These are phyloP conservation scores for Pseudorasbora parva DNA, from an alignment of 2,113 vertebrate genomes.

Conservation along the genomic window DNA sequence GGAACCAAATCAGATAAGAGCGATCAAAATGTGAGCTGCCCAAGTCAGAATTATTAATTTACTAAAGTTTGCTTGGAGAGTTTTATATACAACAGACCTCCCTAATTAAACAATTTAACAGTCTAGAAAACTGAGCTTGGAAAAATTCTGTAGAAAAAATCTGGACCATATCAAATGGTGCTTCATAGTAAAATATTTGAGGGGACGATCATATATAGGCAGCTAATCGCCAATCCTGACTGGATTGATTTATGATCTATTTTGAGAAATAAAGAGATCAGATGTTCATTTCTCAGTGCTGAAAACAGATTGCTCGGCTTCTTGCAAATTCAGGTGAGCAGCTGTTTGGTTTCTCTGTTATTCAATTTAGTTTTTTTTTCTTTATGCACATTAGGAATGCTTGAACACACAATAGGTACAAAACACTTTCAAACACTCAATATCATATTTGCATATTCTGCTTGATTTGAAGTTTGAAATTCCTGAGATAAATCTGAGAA, in stretches of 20 bases:
- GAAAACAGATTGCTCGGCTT: not conserved
- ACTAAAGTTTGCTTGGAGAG: not conserved
- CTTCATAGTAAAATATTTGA: not conserved
- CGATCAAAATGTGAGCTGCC: not conserved
- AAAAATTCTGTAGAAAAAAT: not conserved
- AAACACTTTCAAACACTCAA: not conserved
- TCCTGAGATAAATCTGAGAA: constrained; percentile 47
- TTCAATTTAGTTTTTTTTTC: not conserved
- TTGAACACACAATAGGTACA: not conserved
- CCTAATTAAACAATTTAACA: constrained; percentile 2
- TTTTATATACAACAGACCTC: not conserved
- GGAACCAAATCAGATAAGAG: not conserved
- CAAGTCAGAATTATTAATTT: constrained; percentile 5
- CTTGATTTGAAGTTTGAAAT: constrained; percentile 4
- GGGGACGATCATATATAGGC: not conserved
- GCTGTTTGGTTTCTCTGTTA: not conserved
- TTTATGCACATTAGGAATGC: constrained; percentile 25
- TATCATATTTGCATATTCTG: not conserved
- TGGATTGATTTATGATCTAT: not conserved
- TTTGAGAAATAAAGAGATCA: not conserved
- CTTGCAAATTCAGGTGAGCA: not conserved
- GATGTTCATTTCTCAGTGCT: not conserved
- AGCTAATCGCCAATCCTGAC: not conserved
- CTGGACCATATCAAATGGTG: not conserved
- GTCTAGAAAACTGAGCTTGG: not conserved